Conservation (phyloP, 2,888 invertebrate species). For the Euproctis similis region DNA sequence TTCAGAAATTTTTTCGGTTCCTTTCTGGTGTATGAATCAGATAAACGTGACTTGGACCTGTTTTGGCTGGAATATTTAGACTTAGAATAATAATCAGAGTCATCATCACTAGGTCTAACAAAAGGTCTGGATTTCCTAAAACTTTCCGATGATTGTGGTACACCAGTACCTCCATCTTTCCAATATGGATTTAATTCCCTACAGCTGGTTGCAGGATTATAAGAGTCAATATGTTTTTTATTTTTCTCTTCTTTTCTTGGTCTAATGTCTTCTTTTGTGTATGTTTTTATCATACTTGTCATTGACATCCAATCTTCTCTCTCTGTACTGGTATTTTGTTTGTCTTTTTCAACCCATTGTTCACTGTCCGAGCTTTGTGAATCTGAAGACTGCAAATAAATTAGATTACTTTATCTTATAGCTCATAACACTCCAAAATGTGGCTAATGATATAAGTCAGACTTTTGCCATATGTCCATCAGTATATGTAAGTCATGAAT, state of each 20-base stretch:
- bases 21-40: conserved; percentile 2
- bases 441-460: too few relatives aligned
- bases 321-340: conserved; percentile 27
- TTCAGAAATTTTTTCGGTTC: conserved; percentile 4
- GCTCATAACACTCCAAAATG: too few relatives aligned
- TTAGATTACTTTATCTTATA: too few relatives aligned
- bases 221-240: conserved; percentile 73
- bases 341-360: conserved; percentile 78
- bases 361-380: conserved; percentile 53
- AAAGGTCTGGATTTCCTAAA: conserved; percentile 50
- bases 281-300: conserved; percentile 68
- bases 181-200: conserved; percentile 94
- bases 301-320: conserved; percentile 90
- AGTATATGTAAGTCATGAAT: too few relatives aligned
- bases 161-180: conserved; percentile 90
- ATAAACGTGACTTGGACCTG: not conserved
- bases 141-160: conserved; percentile 76
- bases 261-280: conserved; percentile 60
- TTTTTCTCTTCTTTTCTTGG: conserved; percentile 67
- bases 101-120: conserved; percentile 53
- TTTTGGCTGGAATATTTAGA: conserved; percentile 16
- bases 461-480: too few relatives aligned
- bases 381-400: conserved; percentile 49
- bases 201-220: conserved; percentile 81
- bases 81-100: conserved; percentile 33